Evolutionary conservation across 2,797 vertebrate species (phyloP), one percentile per base, ranked within the genome.

Genomic region (Astyanax mexicanus): DNA sequence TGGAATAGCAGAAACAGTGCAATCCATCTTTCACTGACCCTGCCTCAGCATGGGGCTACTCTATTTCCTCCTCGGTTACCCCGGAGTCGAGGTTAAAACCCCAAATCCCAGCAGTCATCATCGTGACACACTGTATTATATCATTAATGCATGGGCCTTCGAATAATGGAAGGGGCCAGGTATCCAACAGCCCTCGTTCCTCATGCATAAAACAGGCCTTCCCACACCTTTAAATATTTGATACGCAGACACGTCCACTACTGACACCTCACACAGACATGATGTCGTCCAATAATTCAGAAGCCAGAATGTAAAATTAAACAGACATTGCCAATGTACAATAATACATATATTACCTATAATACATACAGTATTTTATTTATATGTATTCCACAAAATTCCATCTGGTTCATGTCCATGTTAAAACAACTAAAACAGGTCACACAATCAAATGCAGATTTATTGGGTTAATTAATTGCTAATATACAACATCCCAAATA

Each of bases 201-300:
- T 85, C 77, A 81, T 81, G 64, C 51, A 83, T 96, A 84, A 95
- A 95, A 84, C 93, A 94, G 93, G 92, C 91, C 27, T 92, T 95
- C 71, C 92, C 93, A 0, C 92, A 93, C 0, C 92, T 92, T 0
- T 95, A 91, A 0, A 95, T 95, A 81, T 95, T 95, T 84, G 90
- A 95, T 82, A 93, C 6, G 0, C 57, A 54, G 54, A 9, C 27
- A 11, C 25, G 44, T 77, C 66, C 29, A 42, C 32, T 55, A 69
- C 67, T 70, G 65, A 66, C 74, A 74, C 51, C 69, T 51, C 49
- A 57, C 64, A 42, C 60, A 71, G 27, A n/a, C 45, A 45, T 38
- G 21, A 27, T 44, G 40, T 25, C 65, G 23, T 17, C 10, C 42
- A 12, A 19, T 29, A 3, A 23, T 4, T 15, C 19, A 21, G 35